Conservation (phyloP, 2,888 invertebrate genomes). For the Ernsta delagoae region DNA sequence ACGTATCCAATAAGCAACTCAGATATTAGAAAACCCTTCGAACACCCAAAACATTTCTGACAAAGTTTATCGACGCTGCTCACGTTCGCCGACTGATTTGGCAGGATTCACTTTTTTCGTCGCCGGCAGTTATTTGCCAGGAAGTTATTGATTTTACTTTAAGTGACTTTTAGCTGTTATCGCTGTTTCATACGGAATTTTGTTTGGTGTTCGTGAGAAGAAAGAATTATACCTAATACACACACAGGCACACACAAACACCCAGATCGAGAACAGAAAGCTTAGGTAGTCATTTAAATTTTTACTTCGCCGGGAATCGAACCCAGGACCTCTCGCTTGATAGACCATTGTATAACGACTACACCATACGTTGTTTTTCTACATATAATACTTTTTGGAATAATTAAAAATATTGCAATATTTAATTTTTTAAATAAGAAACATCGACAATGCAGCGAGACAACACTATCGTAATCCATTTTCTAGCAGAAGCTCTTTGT, state of each 20-base stretch:
- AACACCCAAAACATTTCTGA: conserved; percentile 14
- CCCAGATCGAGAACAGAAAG: no score
- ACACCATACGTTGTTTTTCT: no score
- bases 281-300: no score
- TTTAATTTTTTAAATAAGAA: no score
- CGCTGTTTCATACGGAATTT: not conserved
- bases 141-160: conserved; percentile 31
- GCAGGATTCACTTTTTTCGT: conserved; percentile 20
- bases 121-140: conserved; percentile 22
- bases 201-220: not conserved
- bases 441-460: conserved; percentile 20
- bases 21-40: not conserved
- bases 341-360: no score
- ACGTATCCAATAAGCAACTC: no score
- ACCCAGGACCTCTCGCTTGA: no score
- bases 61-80: conserved; percentile 11
- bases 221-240: not conserved
- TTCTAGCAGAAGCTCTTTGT: conserved; percentile 72
- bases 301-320: no score
- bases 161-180: conserved; percentile 19
- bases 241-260: no score
- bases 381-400: no score
- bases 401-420: no score
- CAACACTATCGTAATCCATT: conserved; percentile 49
- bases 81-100: conserved; percentile 20